Conservation (phyloP, 2,888 invertebrate species). For the Nomada ferruginata region DNA sequence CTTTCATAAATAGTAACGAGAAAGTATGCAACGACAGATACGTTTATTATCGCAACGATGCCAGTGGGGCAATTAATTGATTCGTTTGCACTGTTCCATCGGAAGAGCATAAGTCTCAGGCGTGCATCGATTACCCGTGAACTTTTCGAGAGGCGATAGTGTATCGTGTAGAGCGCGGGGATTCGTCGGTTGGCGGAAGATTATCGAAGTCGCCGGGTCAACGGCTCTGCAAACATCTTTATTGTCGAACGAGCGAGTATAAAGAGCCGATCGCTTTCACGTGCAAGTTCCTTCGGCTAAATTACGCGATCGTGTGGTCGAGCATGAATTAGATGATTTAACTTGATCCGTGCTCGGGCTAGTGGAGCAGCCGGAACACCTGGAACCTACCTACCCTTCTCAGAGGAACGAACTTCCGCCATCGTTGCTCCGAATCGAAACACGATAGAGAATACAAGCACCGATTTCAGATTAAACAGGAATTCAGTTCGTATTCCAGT, state of each 20-base stretch:
- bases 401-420: neutral
- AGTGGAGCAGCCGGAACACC: conserved; percentile 1
- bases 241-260: conserved; percentile 61
- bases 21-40: neutral
- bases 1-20: neutral
- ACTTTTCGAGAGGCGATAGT: conserved; percentile 40
- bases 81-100: neutral
- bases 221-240: conserved; percentile 65
- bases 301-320: conserved; percentile 49
- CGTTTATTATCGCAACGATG: neutral
- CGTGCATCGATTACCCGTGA: conserved; percentile 40
- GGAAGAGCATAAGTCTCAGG: neutral
- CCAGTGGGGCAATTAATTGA: conserved; percentile 13
- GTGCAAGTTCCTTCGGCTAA: conserved; percentile 47
- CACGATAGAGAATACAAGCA: neutral
- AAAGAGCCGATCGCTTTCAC: conserved; percentile 68
- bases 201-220: conserved; percentile 60
- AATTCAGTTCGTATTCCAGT: too few species aligned
- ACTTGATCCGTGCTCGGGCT: conserved; percentile 25
- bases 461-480: neutral
- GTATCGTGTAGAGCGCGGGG: conserved; percentile 21
- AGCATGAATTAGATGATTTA: conserved; percentile 41
- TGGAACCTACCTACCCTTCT: conserved; percentile 7
- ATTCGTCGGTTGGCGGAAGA: conserved; percentile 43
- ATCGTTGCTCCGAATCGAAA: neutral